Evolutionary conservation across 2,113 vertebrate genomes (phyloP).

Genomic region (Scartelaos histophorus): DNA sequence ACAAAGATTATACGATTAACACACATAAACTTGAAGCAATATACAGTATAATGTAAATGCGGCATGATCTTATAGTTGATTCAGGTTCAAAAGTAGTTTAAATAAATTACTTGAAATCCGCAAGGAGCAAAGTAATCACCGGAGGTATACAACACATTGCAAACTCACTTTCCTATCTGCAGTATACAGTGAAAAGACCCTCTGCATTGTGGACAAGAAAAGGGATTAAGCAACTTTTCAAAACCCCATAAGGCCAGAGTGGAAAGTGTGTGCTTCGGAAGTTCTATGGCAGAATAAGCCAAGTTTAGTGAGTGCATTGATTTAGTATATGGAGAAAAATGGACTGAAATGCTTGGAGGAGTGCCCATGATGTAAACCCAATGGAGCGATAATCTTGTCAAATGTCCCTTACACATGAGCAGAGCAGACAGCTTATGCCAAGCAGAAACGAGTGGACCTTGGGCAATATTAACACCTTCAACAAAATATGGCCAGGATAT

Average conservation of each 20-base stretch:
- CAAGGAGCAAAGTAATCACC: no score
- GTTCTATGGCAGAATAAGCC: slow-evolving; percentile 1
- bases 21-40: no score
- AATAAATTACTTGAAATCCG: no score
- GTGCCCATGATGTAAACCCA: slow-evolving; percentile 14
- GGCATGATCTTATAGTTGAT: no score
- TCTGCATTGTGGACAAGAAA: not conserved
- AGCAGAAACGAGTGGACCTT: slow-evolving; percentile 1
- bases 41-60: no score
- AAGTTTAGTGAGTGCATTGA: not conserved
- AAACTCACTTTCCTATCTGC: no score
- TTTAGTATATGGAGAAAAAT: slow-evolving; percentile 5
- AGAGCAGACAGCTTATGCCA: slow-evolving; percentile 4
- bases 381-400: slow-evolving; percentile 13
- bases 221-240: not conserved
- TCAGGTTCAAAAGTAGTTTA: no score
- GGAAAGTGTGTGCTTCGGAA: not conserved
- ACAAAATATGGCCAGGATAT: not conserved
- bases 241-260: not conserved
- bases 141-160: no score
- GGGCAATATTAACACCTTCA: not conserved
- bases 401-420: slow-evolving; percentile 10
- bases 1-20: no score
- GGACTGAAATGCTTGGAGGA: slow-evolving; percentile 2
- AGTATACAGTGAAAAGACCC: no score